Conservation (phyloP, 2,888 invertebrate species). For the Thecocarcelia acutangulata region DNA sequence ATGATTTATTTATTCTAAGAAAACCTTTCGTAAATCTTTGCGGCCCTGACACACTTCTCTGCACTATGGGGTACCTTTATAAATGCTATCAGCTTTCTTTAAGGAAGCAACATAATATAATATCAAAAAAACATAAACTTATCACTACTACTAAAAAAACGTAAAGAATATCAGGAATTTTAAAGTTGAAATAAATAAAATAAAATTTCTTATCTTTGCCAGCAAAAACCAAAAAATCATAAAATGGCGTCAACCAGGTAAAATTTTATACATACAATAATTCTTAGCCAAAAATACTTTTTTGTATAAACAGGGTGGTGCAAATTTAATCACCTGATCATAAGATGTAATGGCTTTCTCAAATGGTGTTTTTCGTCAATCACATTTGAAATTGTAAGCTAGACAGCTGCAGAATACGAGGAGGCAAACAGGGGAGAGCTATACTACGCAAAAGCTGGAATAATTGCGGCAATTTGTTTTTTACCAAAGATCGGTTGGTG, state of each 20-base stretch:
- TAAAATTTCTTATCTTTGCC: conserved; percentile 31
- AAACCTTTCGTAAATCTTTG: not conserved
- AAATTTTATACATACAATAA: conserved; percentile 7
- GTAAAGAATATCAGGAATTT: conserved; percentile 15
- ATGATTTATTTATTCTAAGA: not conserved
- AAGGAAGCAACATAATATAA: conserved; percentile 5
- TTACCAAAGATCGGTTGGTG: no score
- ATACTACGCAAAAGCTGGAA: no score
- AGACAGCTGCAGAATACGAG: no score
- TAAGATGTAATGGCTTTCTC: no score
- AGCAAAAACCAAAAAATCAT: not conserved
- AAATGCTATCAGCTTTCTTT: not conserved
- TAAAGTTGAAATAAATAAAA: conserved; percentile 19
- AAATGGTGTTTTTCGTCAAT: no score
- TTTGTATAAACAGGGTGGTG: no score
- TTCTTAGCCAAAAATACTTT: conserved; percentile 21
- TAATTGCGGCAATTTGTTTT: no score
- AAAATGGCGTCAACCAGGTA: conserved; percentile 51
- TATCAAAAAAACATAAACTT: no score
- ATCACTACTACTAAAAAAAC: no score
- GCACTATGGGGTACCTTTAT: not conserved
- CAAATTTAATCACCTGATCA: no score
- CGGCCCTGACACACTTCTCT: conserved; percentile 18
- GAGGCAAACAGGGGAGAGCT: no score
- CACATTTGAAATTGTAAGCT: no score